A percentile compares a stretch with the other conserved stretches of the same genome.
These are phyloP conservation scores for Bactericera cockerelli DNA, from an alignment of 1,140 invertebrate species.

Conservation along the genomic window DNA sequence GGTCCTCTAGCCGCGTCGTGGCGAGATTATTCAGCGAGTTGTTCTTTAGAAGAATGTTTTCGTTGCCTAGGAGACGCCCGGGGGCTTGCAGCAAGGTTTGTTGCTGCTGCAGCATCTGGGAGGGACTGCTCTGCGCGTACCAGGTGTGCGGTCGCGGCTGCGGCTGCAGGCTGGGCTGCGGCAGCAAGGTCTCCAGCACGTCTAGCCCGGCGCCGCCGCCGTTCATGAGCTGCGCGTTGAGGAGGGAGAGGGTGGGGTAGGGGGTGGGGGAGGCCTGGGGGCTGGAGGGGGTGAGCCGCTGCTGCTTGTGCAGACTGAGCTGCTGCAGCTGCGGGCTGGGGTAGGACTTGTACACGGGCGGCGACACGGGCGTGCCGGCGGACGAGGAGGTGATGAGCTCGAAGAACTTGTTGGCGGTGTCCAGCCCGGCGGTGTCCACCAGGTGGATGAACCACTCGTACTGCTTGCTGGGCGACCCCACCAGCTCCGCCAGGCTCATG, in stretches of 20 bases:
- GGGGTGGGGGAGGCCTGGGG: too few species aligned
- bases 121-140: background rate
- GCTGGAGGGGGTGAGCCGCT: too few species aligned
- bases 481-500: slow-evolving; percentile 28
- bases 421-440: slow-evolving; percentile 27
- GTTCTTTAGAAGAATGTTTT: background rate
- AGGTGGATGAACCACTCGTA: slow-evolving; percentile 31
- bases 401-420: background rate
- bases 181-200: background rate
- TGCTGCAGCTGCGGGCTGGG: background rate
- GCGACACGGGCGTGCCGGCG: background rate
- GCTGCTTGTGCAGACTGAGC: background rate
- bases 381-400: background rate
- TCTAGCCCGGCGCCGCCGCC: background rate
- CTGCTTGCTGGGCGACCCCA: slow-evolving; percentile 24
- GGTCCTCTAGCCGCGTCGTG: background rate
- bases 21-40: background rate
- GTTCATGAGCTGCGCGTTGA: background rate
- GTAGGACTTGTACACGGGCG: background rate
- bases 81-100: background rate
- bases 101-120: background rate
- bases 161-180: background rate
- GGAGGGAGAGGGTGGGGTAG: background rate
- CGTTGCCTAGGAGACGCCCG: background rate
- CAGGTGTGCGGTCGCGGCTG: background rate